Conservation (phyloP, 2,888 invertebrate species). For the Epinotia ramella region DNA sequence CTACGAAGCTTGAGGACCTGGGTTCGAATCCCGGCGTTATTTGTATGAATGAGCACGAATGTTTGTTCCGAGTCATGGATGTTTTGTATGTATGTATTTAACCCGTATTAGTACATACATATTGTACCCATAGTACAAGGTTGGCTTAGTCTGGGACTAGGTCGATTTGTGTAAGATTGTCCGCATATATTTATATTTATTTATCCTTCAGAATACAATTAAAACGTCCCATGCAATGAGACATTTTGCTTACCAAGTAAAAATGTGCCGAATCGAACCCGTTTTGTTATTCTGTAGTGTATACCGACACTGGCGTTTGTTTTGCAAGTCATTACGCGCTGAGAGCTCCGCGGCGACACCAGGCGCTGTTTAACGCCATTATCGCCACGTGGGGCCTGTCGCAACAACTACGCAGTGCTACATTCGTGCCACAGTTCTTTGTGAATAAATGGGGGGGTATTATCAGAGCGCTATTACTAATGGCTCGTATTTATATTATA, state of each 20-base stretch:
- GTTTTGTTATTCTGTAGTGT: neutral
- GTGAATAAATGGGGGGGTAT: neutral
- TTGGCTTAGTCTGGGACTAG: too few species aligned
- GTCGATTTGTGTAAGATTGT: too few species aligned
- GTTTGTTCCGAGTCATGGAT: too few species aligned
- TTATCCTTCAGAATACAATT: too few species aligned
- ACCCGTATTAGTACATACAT: too few species aligned
- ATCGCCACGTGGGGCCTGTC: slow-evolving; percentile 4
- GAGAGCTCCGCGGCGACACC: neutral
- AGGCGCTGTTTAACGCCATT: slow-evolving; percentile 1
- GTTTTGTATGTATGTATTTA: too few species aligned
- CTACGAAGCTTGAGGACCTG: too few species aligned
- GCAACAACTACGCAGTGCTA: neutral
- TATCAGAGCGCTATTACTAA: neutral
- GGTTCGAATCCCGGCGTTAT: too few species aligned
- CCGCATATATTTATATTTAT: too few species aligned
- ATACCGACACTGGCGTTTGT: neutral
- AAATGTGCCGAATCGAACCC: neutral
- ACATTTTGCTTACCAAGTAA: neutral
- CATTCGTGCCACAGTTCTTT: neutral
- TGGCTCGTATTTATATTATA: too few species aligned
- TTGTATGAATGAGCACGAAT: too few species aligned
- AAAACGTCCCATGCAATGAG: neutral
- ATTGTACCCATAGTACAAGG: too few species aligned
- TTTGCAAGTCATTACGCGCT: slow-evolving; percentile 5